Conservation (phyloP, 2,113 vertebrate genomes). For the Rana temporaria region DNA sequence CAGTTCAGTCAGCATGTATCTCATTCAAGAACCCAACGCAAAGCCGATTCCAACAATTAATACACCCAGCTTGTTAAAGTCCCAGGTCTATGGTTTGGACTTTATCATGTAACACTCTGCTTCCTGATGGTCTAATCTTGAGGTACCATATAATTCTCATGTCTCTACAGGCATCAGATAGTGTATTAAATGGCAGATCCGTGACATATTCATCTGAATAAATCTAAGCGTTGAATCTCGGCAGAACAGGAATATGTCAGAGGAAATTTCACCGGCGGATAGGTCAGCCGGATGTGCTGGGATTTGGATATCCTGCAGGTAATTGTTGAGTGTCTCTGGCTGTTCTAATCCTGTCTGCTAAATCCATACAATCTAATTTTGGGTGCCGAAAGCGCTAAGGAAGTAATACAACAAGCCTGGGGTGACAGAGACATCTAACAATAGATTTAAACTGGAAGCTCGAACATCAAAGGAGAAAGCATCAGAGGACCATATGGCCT, state of each 20-base stretch:
- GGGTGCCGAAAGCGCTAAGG: background rate
- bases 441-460: constrained; percentile 19
- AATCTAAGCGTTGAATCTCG: background rate
- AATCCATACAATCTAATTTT: background rate
- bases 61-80: too few relatives aligned
- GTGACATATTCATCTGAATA: constrained; percentile 12
- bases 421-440: constrained; percentile 38
- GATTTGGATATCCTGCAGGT: constrained; percentile 27
- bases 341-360: background rate
- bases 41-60: too few relatives aligned
- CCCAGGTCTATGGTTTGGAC: too few relatives aligned
- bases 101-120: too few relatives aligned
- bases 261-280: constrained; percentile 7
- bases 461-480: constrained; percentile 23
- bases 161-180: too few relatives aligned
- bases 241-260: constrained; percentile 6
- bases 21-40: too few relatives aligned
- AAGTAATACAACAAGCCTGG: constrained; percentile 6
- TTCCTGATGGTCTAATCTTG: too few relatives aligned
- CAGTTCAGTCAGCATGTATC: too few relatives aligned
- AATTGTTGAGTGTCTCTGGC: constrained; percentile 16
- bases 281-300: background rate
- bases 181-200: background rate
- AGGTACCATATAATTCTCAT: too few relatives aligned
- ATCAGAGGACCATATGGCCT: constrained; percentile 22